A percentile compares a stretch with the other conserved stretches of the same genome.
phyloP scores from a whole-genome alignment of 1,140 invertebrate genomes.

The Procambarus virginalis region DNA sequence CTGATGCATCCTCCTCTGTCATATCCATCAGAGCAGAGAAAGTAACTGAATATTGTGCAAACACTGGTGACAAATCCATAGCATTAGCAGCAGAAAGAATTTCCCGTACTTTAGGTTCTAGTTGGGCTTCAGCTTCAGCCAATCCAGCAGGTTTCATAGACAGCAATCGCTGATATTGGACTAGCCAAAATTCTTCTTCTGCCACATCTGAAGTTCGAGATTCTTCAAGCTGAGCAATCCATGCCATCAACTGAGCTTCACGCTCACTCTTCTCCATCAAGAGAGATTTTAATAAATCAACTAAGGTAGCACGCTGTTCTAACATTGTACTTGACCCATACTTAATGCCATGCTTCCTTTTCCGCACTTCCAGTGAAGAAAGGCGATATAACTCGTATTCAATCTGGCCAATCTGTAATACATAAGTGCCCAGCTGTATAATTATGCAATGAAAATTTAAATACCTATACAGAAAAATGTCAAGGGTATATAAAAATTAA shows the following conservation, averaged over 20 bases:
- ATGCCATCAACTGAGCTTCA: constrained; percentile 81
- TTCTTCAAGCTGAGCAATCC: constrained; percentile 82
- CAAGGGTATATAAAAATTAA: too few relatives aligned
- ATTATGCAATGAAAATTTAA: too few relatives aligned
- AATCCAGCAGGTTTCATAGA: constrained; percentile 82
- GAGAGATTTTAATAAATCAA: constrained; percentile 82
- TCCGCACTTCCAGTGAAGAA: constrained; percentile 84
- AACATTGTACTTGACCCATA: constrained; percentile 82
- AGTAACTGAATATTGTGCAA: constrained; percentile 77
- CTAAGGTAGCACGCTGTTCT: constrained; percentile 83
- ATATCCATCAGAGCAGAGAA: constrained; percentile 76
- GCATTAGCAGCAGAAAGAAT: constrained; percentile 83
- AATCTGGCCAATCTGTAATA: constrained; percentile 82
- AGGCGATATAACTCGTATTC: constrained; percentile 84
- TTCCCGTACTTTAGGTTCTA: constrained; percentile 83
- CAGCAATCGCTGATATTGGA: constrained; percentile 87
- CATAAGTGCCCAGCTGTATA: too few relatives aligned
- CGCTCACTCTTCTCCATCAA: constrained; percentile 83
- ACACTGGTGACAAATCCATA: constrained; percentile 85
- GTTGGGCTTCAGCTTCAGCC: constrained; percentile 78
- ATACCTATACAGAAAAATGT: too few relatives aligned
- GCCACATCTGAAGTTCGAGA: constrained; percentile 64
- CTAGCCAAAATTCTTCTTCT: constrained; percentile 84
- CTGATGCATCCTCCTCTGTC: constrained; percentile 76
- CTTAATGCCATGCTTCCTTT: constrained; percentile 80